These are phyloP conservation scores for Plectropomus leopardus DNA, from an alignment of 2,113 vertebrate species.

Conservation along the genomic window DNA sequence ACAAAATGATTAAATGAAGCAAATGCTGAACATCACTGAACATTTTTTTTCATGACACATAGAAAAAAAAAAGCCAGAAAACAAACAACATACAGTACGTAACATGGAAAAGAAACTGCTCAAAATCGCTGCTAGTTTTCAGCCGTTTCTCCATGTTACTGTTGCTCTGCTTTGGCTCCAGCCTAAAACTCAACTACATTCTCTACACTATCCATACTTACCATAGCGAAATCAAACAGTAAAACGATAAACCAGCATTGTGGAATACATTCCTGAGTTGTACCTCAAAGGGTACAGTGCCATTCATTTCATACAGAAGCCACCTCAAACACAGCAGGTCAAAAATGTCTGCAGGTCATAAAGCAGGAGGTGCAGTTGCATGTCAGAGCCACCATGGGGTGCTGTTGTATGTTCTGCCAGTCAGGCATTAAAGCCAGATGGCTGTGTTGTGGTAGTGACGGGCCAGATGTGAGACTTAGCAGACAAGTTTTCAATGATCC, in stretches of 20 bases:
- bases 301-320: constrained; percentile 34
- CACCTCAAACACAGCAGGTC: constrained; percentile 9
- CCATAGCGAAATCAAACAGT: constrained; percentile 58
- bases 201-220: constrained; percentile 67
- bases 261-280: constrained; percentile 67
- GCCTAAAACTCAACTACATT: constrained; percentile 39
- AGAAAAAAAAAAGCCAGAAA: constrained; percentile 30
- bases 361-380: constrained; percentile 47
- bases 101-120: constrained; percentile 68
- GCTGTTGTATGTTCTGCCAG: constrained; percentile 64
- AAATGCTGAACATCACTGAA: constrained; percentile 38
- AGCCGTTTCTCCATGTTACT: constrained; percentile 66
- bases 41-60: constrained; percentile 38
- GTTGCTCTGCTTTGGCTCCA: constrained; percentile 62
- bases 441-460: constrained; percentile 63
- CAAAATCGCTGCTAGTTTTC: constrained; percentile 75
- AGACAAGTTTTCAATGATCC: constrained; percentile 61
- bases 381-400: constrained; percentile 58
- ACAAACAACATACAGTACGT: constrained; percentile 47
- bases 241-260: constrained; percentile 52
- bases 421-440: constrained; percentile 47
- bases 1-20: constrained; percentile 52
- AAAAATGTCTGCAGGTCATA: neutral
- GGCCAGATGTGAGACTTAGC: constrained; percentile 70
- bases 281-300: constrained; percentile 41